Evolutionary conservation across 1,140 invertebrate species (phyloP).

Genomic region (Lasioglossum albipes): DNA sequence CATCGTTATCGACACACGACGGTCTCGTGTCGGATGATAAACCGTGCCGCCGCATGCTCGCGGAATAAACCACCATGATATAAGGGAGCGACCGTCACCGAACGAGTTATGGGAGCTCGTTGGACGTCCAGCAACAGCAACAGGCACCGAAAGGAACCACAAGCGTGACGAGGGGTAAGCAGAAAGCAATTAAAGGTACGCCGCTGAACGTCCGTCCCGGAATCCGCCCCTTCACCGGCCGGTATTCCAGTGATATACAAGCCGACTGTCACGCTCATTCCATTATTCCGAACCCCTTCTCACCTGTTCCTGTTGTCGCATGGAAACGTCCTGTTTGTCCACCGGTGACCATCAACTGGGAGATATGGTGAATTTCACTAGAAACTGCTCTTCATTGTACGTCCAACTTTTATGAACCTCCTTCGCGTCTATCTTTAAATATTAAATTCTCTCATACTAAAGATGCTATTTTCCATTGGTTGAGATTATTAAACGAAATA

Average conservation of each 20-base stretch:
- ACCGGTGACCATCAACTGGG: too few species aligned
- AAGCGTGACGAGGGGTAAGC: constrained; percentile 43
- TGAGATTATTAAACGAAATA: too few species aligned
- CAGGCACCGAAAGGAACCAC: constrained; percentile 36
- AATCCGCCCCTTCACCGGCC: not conserved
- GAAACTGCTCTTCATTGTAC: too few species aligned
- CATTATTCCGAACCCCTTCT: not conserved
- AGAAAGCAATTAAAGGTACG: constrained; percentile 52
- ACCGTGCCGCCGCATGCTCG: constrained; percentile 52
- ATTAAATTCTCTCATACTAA: too few species aligned
- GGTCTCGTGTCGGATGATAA: constrained; percentile 50
- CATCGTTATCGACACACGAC: constrained; percentile 55
- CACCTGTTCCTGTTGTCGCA: not conserved
- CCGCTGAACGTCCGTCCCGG: constrained; percentile 20
- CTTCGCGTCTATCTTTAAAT: too few species aligned
- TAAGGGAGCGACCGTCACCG: constrained; percentile 45
- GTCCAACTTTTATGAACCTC: too few species aligned
- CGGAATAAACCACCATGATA: constrained; percentile 59
- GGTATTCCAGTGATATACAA: constrained; percentile 34
- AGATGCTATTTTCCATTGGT: too few species aligned
- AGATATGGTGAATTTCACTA: too few species aligned
- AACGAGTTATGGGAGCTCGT: constrained; percentile 47
- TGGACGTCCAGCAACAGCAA: constrained; percentile 21
- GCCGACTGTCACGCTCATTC: not conserved
- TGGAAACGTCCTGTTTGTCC: not conserved